Conservation (phyloP, 2,888 invertebrate genomes). For the Hirtodrosophila cameraria region DNA sequence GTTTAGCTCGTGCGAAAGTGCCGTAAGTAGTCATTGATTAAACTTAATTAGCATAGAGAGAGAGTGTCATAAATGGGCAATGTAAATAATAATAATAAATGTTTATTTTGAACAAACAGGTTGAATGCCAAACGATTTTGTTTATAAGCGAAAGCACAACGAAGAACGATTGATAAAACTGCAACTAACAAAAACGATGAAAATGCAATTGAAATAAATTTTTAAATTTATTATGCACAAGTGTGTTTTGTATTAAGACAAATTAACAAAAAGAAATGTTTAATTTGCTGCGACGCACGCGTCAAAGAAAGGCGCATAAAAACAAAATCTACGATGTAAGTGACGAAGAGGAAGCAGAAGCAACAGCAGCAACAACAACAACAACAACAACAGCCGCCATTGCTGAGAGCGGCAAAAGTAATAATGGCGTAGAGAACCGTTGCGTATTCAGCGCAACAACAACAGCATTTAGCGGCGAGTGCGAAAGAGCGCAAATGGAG, state of each 20-base stretch:
- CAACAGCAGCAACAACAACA: conserved; percentile 18
- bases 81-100: conserved; percentile 27
- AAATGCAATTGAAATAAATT: conserved; percentile 38
- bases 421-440: conserved; percentile 41
- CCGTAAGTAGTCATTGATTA: conserved; percentile 32
- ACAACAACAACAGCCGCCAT: conserved; percentile 19
- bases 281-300: conserved; percentile 79
- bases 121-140: conserved; percentile 66
- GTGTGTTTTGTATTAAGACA: conserved; percentile 7
- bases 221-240: conserved; percentile 13
- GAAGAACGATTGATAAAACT: conserved; percentile 29
- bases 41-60: conserved; percentile 33
- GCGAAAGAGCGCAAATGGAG: conserved; percentile 16
- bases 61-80: conserved; percentile 18
- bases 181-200: conserved; percentile 26
- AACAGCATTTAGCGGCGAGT: conserved; percentile 15
- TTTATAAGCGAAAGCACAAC: conserved; percentile 63
- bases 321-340: conserved; percentile 45
- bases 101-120: conserved; percentile 63
- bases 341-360: conserved; percentile 44
- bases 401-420: conserved; percentile 27
- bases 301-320: conserved; percentile 68
- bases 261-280: conserved; percentile 71
- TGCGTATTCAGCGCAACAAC: conserved; percentile 52
- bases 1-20: conserved; percentile 34